Conservation (phyloP, 2,113 vertebrate species). For the Neodontobutis hainanensis region DNA sequence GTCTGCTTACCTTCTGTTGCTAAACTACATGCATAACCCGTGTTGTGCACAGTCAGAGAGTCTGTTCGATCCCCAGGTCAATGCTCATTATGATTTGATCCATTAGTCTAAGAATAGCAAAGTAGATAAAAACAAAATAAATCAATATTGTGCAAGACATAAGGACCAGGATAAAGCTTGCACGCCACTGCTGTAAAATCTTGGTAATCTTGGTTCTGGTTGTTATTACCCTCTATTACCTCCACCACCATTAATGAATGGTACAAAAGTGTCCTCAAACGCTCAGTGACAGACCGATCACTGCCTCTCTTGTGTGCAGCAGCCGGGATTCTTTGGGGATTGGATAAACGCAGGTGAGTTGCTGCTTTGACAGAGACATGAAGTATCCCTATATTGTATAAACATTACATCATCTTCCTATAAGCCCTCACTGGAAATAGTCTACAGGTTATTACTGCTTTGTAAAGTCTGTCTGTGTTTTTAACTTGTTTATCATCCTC, state of each 20-base stretch:
- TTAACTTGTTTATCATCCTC: background rate
- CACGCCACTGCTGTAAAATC: background rate
- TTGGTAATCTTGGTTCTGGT: background rate
- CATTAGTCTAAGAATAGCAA: background rate
- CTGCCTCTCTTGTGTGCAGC: conserved; percentile 39
- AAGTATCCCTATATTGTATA: conserved; percentile 78
- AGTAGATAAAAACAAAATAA: background rate
- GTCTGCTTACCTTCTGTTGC: no score
- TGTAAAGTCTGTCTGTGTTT: conserved; percentile 21
- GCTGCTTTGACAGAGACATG: conserved; percentile 73
- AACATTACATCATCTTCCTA: conserved; percentile 78
- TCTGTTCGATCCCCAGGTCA: no score
- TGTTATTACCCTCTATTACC: conserved; percentile 13
- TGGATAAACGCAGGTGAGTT: conserved; percentile 80
- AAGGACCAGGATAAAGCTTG: background rate
- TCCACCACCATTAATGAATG: conserved; percentile 12
- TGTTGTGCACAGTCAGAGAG: no score
- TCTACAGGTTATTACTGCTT: conserved; percentile 64
- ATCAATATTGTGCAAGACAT: background rate
- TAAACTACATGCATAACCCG: no score
- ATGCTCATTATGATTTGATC: no score
- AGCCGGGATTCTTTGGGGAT: conserved; percentile 71
- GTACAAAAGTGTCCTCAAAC: background rate
- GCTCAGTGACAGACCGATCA: background rate
- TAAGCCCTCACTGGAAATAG: conserved; percentile 73